These are phyloP conservation scores for Panopea generosa DNA, from an alignment of 2,888 invertebrate species.

Conservation along the genomic window DNA sequence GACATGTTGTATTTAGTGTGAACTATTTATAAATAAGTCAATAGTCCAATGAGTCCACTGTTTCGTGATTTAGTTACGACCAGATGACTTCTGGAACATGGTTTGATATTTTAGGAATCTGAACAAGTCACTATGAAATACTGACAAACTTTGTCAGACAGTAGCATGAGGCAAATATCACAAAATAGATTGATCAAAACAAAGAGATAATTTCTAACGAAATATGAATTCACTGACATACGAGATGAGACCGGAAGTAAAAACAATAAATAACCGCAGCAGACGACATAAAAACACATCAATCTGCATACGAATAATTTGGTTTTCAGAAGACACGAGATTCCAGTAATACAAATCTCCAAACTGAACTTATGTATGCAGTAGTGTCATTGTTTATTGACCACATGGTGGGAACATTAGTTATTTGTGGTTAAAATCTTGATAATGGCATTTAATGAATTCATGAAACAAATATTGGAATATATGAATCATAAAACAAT, in stretches of 20 bases:
- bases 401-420: constrained; percentile 42
- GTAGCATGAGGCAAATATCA: no score
- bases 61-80: no score
- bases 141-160: no score
- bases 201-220: constrained; percentile 62
- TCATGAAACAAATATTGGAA: no score
- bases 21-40: no score
- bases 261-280: constrained; percentile 62
- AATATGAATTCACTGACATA: constrained; percentile 61
- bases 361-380: constrained; percentile 29
- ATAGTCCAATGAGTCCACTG: no score
- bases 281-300: constrained; percentile 61
- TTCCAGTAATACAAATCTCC: constrained; percentile 36
- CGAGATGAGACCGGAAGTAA: constrained; percentile 61
- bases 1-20: no score
- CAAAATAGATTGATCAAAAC: constrained; percentile 63
- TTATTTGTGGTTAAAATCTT: constrained; percentile 18
- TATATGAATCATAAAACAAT: no score
- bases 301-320: constrained; percentile 63
- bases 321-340: constrained; percentile 53
- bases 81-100: no score
- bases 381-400: constrained; percentile 37
- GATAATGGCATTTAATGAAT: no score
- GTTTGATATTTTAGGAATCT: no score
- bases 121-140: no score